Conservation (phyloP, 2,113 vertebrate genomes). For the Ictalurus punctatus region DNA sequence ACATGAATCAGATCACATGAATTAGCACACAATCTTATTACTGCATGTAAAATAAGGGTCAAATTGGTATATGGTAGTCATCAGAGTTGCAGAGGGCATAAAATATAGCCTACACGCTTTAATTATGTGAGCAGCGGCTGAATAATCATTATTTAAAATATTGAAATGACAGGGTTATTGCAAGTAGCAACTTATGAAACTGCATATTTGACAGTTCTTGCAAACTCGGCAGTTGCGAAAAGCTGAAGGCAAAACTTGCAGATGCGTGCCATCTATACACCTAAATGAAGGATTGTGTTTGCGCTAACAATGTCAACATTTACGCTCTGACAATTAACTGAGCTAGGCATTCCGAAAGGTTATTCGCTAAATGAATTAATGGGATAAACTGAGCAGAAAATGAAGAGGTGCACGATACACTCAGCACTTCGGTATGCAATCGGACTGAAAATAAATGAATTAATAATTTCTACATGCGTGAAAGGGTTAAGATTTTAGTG, state of each 20-base stretch:
- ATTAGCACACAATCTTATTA: neutral
- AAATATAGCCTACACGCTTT: neutral
- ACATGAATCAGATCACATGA: neutral
- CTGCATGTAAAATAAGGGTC: constrained; percentile 10
- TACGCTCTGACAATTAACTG: constrained; percentile 17
- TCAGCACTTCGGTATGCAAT: neutral
- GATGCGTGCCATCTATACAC: constrained; percentile 30
- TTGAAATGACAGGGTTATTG: constrained; percentile 20
- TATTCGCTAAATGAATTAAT: neutral
- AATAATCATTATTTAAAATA: constrained; percentile 41
- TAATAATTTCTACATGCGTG: neutral
- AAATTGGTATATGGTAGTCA: neutral
- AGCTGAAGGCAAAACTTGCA: constrained; percentile 21
- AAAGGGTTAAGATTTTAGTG: too few species aligned
- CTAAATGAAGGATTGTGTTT: constrained; percentile 26
- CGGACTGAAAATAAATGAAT: neutral
- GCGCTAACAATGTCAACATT: constrained; percentile 36
- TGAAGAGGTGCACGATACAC: neutral
- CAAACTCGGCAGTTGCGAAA: neutral
- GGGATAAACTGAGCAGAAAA: constrained; percentile 4
- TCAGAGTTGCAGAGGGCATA: neutral
- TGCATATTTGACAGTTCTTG: neutral
- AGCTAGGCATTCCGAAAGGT: neutral
- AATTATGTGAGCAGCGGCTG: constrained; percentile 2
- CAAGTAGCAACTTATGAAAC: neutral